phyloP scores from a whole-genome alignment of 2,113 vertebrate genomes.

The Thunnus maccoyii region DNA sequence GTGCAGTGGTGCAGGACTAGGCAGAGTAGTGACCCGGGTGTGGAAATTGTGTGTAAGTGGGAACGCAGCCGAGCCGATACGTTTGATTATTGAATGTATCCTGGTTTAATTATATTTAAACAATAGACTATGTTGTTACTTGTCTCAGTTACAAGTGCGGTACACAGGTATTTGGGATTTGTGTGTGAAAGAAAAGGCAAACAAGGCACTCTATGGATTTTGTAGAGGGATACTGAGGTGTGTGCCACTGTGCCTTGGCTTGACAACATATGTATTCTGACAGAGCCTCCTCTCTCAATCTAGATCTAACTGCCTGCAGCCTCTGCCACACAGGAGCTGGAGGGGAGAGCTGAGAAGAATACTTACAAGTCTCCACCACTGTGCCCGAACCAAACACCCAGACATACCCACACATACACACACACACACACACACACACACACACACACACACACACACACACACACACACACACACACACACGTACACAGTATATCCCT shows the following conservation, averaged over 20 bases:
- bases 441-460: conserved; percentile 18
- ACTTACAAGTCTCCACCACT: conserved; percentile 74
- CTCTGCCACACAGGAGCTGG: conserved; percentile 80
- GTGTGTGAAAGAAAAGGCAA: conserved; percentile 51
- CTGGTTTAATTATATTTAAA: conserved; percentile 58
- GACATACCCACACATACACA: conserved; percentile 12
- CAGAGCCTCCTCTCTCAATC: conserved; percentile 79
- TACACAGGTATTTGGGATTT: conserved; percentile 43
- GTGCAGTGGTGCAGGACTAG: not conserved
- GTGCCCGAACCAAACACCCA: conserved; percentile 53
- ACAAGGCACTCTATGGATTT: conserved; percentile 48
- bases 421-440: conserved; percentile 30
- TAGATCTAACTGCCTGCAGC: conserved; percentile 82
- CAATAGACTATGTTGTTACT: conserved; percentile 35
- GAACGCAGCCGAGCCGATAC: conserved; percentile 6
- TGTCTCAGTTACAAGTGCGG: conserved; percentile 38
- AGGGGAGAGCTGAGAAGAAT: conserved; percentile 82
- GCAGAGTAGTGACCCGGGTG: conserved; percentile 34
- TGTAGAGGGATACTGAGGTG: conserved; percentile 36
- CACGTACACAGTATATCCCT: conserved; percentile 53
- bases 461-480: conserved; percentile 22
- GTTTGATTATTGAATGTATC: conserved; percentile 33
- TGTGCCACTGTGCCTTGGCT: conserved; percentile 34
- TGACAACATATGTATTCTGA: conserved; percentile 81
- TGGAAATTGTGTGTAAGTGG: not conserved